These are phyloP conservation scores for Tauraco erythrolophus DNA, from an alignment of 2,113 vertebrate genomes.

Conservation along the genomic window DNA sequence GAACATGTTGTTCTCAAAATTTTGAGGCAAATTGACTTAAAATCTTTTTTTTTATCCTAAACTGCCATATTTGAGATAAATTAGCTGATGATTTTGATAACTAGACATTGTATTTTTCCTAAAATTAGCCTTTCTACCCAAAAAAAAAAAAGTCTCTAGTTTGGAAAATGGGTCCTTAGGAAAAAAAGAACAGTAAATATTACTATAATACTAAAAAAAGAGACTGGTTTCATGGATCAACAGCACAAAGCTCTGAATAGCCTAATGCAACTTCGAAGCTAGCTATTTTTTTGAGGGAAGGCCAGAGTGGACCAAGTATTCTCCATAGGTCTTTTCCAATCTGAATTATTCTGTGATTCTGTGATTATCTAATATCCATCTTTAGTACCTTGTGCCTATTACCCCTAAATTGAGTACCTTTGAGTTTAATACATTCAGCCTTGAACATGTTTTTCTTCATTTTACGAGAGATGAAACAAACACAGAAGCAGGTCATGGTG, in stretches of 20 bases:
- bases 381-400: neutral
- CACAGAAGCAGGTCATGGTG: neutral
- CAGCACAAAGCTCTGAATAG: neutral
- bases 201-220: neutral
- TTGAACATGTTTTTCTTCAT: neutral
- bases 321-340: neutral
- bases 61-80: neutral
- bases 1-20: neutral
- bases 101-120: neutral
- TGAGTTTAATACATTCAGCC: neutral
- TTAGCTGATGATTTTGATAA: neutral
- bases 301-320: neutral
- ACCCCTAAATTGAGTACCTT: neutral
- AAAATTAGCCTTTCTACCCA: neutral
- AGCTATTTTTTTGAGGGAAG: neutral
- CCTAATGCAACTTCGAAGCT: neutral
- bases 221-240: neutral
- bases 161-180: neutral
- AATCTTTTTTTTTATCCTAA: accelerated
- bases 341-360: neutral
- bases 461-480: neutral
- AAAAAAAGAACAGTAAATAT: neutral
- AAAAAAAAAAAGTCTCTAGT: neutral
- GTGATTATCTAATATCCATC: neutral
- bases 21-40: neutral